A percentile compares a stretch with the other conserved stretches of the same genome.
These are phyloP conservation scores for Sebastes oblongus DNA, from an alignment of 2,797 vertebrate genomes.

Conservation along the genomic window DNA sequence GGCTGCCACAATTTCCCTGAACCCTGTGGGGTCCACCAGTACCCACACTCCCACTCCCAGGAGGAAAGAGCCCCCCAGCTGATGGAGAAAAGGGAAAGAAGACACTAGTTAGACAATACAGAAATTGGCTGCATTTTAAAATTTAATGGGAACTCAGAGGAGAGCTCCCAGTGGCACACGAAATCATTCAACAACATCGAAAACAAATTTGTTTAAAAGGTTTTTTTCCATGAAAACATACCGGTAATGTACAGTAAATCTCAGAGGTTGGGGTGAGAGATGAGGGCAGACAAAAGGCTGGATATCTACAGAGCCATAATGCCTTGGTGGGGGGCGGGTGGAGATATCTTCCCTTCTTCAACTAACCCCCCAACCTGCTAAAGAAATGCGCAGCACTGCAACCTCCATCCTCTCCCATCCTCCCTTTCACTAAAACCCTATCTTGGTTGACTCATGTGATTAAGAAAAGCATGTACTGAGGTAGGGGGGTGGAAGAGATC, in stretches of 20 bases:
- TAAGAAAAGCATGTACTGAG: slow-evolving; percentile 66
- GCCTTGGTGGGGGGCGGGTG: slow-evolving; percentile 24
- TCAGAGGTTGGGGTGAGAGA: slow-evolving; percentile 15
- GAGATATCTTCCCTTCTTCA: slow-evolving; percentile 39
- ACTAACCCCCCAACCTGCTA: slow-evolving; percentile 46
- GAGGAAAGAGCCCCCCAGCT: slow-evolving; percentile 94
- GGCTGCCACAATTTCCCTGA: slow-evolving; percentile 93
- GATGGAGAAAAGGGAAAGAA: slow-evolving; percentile 32
- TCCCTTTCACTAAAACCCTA: slow-evolving; percentile 53
- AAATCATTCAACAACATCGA: slow-evolving; percentile 42
- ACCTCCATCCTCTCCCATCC: slow-evolving; percentile 46
- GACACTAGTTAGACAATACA: slow-evolving; percentile 35
- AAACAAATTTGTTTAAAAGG: slow-evolving; percentile 3
- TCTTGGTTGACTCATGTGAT: slow-evolving; percentile 71
- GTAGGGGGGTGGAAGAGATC: slow-evolving; percentile 45
- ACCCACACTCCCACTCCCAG: slow-evolving; percentile 95
- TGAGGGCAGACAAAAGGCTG: slow-evolving; percentile 34
- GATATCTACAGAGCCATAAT: slow-evolving; percentile 24
- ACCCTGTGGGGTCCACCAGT: slow-evolving; percentile 93
- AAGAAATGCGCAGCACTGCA: slow-evolving; percentile 31
- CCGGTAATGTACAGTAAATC: slow-evolving; percentile 25
- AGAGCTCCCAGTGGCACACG: background rate
- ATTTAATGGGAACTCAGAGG: slow-evolving; percentile 39
- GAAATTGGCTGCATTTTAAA: slow-evolving; percentile 18
- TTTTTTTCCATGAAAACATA: slow-evolving; percentile 12